Base-by-base conservation (phyloP, 1,140 invertebrate genomes). In the Diachasma alloeum region DNA sequence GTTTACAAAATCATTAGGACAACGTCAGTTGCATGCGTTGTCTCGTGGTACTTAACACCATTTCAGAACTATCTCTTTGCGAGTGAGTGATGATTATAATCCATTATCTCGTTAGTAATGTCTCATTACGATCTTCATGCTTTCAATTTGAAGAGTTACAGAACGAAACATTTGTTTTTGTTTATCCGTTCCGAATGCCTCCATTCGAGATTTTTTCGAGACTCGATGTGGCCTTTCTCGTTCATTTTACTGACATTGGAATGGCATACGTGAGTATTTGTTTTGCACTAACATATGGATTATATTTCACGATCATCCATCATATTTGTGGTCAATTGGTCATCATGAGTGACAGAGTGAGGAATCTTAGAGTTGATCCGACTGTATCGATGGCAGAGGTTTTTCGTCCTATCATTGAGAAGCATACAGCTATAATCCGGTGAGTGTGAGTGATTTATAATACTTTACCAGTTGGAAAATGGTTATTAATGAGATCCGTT, bases 21-120 rank as follows among this genome's bases (percentile, higher is more conserved):
- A 4, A n/a, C 53, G 4, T 5, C 39, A 1, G 5, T 22, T 48
- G 24, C 13, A 0, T 13, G 42, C 8, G 24, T 0, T n/a, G 15
- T 75, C 17, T 46, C 10, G 17, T 75, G 74, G 74, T 75, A 46
- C 19, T 17, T 22, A 36, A 37, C 37, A n/a, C 74, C 74, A 48
- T 36, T 75, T 3, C 63, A 69, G 46, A 67, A 31, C 11, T 75
- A 75, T 22, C 0, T 68, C 36, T 17, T 75, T 48, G 39, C 67
- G 19, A 42, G 74, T 75, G 56, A 75, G 63, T 75, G 24, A 42
- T 73, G 4, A 37, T n/a, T n/a, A n/a, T n/a, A 9, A 37, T 37
- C 36, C 36, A 48, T 48, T 13, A 48, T 48, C 3, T 48, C 19
- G n/a, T 59, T 37, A 24, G 2, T 59, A n/a, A n/a, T n/a, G n/a